Evolutionary conservation across 2,888 invertebrate genomes (phyloP), one percentile per base, ranked within the genome.

Genomic region (Caenorhabditis macrosperma): DNA sequence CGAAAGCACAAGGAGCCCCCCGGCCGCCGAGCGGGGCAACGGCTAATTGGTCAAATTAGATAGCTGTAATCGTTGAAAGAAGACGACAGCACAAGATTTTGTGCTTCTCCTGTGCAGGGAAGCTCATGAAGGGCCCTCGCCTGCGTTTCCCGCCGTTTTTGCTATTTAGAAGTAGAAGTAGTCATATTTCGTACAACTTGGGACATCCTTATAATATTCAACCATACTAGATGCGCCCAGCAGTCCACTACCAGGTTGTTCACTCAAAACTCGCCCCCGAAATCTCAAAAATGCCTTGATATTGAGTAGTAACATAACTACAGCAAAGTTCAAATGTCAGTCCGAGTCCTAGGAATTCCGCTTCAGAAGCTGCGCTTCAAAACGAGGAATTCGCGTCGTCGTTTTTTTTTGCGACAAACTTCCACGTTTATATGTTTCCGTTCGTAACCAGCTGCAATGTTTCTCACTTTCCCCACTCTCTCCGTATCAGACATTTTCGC

Each of bases 41-140:
- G 26, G 48, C 63, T 77, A 77, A 77, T 77, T 77, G 76, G 76
- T 77, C 68, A 68, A 77, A 77, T 77, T 77, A 77, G 63, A 77
- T 26, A 50, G 67, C 63, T 74, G 46, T 74, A 74, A 74, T 74
- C 57, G 74, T 38, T 48, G 68, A 68, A 20, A 59, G 28, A 60
- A 46, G 38, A 22, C 20, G 35, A 38, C 41, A 50, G 50, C 33
- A 22, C 33, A 48, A 61, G 57, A 28, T 54, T 64, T 44, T n/a
- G 10, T 55, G 48, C 52, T 4, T 54, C 57, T 60, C 30, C 68
- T 59, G 68, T 67, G 41, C 41, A 67, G 55, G 55, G 28, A 3
- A 9, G 15, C n/a, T 7, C 4, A 46, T 46, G n/a, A 46, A 7
- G 17, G 33, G 44, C 60, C 44, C 30, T 38, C 26, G 24, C 44